A percentile compares a stretch with the other conserved stretches of the same genome.
Conservation (phyloP, 2,888 invertebrate genomes). For the Melolontha melolontha region DNA sequence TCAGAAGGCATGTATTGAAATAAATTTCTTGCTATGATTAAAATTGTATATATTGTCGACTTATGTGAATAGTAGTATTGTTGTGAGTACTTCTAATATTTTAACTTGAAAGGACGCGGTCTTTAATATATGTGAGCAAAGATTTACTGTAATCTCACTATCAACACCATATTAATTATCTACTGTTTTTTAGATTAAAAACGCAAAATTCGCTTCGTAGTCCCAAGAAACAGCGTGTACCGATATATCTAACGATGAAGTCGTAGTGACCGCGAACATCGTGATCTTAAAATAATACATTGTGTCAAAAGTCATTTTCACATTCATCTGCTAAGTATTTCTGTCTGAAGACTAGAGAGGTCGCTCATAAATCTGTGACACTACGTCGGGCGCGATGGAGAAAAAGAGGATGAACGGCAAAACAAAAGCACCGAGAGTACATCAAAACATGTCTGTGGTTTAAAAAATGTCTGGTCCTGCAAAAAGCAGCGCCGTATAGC, state of each 20-base stretch:
- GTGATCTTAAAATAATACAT: conserved; percentile 39
- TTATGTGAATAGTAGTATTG: neutral
- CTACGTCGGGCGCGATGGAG: conserved; percentile 47
- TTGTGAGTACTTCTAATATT: conserved; percentile 7
- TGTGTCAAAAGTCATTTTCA: conserved; percentile 52
- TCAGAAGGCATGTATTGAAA: too few relatives aligned
- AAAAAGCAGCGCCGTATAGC: conserved; percentile 59
- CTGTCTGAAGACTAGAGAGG: conserved; percentile 49
- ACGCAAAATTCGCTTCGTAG: neutral
- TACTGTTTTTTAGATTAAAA: conserved; percentile 2
- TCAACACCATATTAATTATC: conserved; percentile 27
- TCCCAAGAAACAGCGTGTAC: neutral
- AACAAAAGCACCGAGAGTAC: conserved; percentile 60
- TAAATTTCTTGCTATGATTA: neutral
- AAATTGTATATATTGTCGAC: conserved; percentile 17
- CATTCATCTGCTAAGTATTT: conserved; percentile 57
- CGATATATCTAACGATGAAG: conserved; percentile 1
- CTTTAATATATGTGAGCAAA: conserved; percentile 25
- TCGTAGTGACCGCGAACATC: conserved; percentile 1
- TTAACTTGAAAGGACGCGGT: conserved; percentile 11
- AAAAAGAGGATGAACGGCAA: conserved; percentile 49
- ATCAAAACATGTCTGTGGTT: conserved; percentile 63
- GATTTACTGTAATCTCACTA: conserved; percentile 32
- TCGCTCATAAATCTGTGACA: conserved; percentile 61
- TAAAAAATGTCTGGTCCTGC: conserved; percentile 61